Percentiles rank a stretch among this genome's conserved stretches.
These are phyloP conservation scores for Cheilosia impressa DNA, from an alignment of 2,888 invertebrate genomes.

Conservation along the genomic window DNA sequence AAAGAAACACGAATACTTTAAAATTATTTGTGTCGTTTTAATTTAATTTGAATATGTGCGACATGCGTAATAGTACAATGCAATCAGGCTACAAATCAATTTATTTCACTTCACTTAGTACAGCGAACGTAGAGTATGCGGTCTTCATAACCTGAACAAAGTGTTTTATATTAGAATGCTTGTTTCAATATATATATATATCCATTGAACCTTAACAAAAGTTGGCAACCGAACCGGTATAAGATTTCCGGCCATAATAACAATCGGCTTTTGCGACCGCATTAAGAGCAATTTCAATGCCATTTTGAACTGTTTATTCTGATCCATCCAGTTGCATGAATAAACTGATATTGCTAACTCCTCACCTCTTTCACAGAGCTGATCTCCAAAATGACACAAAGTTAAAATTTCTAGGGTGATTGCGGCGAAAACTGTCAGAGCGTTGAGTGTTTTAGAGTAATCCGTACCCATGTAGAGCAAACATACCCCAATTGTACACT, in stretches of 20 bases:
- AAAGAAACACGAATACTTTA: too few relatives aligned
- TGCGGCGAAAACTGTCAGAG: slow-evolving; percentile 80
- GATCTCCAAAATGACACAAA: slow-evolving; percentile 85
- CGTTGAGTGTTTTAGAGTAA: slow-evolving; percentile 65
- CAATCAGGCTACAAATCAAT: neutral
- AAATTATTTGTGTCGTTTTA: too few relatives aligned
- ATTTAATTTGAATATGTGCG: too few relatives aligned
- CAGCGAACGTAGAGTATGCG: slow-evolving; percentile 79
- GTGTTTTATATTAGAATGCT: neutral
- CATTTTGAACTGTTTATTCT: slow-evolving; percentile 83
- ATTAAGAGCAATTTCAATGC: slow-evolving; percentile 84
- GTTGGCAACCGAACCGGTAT: slow-evolving; percentile 85
- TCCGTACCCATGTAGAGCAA: slow-evolving; percentile 80
- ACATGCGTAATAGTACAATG: too few relatives aligned
- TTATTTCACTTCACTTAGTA: slow-evolving; percentile 76
- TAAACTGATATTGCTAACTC: slow-evolving; percentile 84
- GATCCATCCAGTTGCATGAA: slow-evolving; percentile 85
- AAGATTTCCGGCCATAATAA: slow-evolving; percentile 84
- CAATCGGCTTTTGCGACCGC: slow-evolving; percentile 84
- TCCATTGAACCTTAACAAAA: slow-evolving; percentile 83
- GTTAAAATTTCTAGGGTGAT: slow-evolving; percentile 84
- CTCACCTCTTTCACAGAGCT: slow-evolving; percentile 84
- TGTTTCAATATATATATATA: neutral
- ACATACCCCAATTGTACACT: slow-evolving; percentile 83
- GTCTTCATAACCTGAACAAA: slow-evolving; percentile 78